These are phyloP conservation scores for Crocallis elinguaria DNA, from an alignment of 2,888 invertebrate species.

Conservation along the genomic window DNA sequence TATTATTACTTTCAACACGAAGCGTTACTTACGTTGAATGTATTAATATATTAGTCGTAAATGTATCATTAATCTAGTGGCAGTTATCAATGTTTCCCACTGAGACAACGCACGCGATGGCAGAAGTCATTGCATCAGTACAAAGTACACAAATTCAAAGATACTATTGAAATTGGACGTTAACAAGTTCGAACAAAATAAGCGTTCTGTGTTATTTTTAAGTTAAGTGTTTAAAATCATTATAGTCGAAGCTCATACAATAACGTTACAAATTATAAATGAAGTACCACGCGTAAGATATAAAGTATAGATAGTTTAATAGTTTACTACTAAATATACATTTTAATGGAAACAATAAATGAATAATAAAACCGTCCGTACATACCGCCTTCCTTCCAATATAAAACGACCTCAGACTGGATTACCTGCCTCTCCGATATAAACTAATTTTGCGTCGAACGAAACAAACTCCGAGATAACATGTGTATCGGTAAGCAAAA, in stretches of 20 bases:
- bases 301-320: slow-evolving; percentile 61
- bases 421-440: slow-evolving; percentile 40
- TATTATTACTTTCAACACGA: slow-evolving; percentile 46
- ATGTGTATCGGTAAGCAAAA: slow-evolving; percentile 49
- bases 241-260: slow-evolving; percentile 71
- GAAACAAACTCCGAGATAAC: slow-evolving; percentile 16
- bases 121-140: slow-evolving; percentile 34
- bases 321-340: slow-evolving; percentile 49
- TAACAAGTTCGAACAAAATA: slow-evolving; percentile 38
- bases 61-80: slow-evolving; percentile 73
- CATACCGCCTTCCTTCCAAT: slow-evolving; percentile 34
- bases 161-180: slow-evolving; percentile 58
- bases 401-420: slow-evolving; percentile 56
- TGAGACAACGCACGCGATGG: slow-evolving; percentile 49
- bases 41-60: slow-evolving; percentile 69
- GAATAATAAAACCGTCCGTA: slow-evolving; percentile 78
- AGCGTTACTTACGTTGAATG: slow-evolving; percentile 66
- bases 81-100: slow-evolving; percentile 73
- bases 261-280: slow-evolving; percentile 57
- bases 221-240: slow-evolving; percentile 30
- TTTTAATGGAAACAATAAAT: slow-evolving; percentile 80
- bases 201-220: slow-evolving; percentile 21
- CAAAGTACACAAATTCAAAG: slow-evolving; percentile 31
- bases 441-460: slow-evolving; percentile 29
- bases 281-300: slow-evolving; percentile 69